Conservation (phyloP, 2,113 vertebrate genomes). For the Cariama cristata region DNA sequence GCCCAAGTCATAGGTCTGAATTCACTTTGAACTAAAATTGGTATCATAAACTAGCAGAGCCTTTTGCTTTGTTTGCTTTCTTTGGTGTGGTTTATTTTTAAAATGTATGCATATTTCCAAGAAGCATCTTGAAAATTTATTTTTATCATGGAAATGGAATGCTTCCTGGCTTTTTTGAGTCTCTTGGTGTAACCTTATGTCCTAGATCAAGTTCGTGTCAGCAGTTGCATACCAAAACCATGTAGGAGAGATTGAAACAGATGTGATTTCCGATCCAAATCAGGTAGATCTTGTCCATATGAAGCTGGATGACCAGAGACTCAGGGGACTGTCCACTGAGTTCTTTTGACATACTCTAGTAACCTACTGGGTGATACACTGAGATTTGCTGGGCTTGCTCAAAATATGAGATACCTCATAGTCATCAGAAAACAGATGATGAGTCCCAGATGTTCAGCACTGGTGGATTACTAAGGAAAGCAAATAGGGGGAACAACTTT, state of each 20-base stretch:
- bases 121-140: constrained; percentile 35
- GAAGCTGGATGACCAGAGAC: background rate
- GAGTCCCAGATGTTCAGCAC: constrained; percentile 42
- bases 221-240: background rate
- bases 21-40: background rate
- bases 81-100: constrained; percentile 48
- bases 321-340: background rate
- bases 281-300: background rate
- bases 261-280: background rate
- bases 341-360: background rate
- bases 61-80: constrained; percentile 47
- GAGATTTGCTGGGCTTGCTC: background rate
- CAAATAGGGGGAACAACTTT: constrained; percentile 41
- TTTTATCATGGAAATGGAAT: constrained; percentile 29
- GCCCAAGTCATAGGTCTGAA: background rate
- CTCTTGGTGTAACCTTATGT: background rate
- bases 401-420: background rate
- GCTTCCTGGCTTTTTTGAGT: constrained; percentile 6
- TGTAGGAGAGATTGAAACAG: background rate
- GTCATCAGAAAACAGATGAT: constrained; percentile 29
- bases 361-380: background rate
- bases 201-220: background rate
- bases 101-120: constrained; percentile 43
- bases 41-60: constrained; percentile 19
- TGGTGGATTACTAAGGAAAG: constrained; percentile 48